Percentiles rank a stretch among this genome's conserved stretches.
phyloP scores from a whole-genome alignment of 2,113 vertebrate genomes.

The Electrona antarctica region DNA sequence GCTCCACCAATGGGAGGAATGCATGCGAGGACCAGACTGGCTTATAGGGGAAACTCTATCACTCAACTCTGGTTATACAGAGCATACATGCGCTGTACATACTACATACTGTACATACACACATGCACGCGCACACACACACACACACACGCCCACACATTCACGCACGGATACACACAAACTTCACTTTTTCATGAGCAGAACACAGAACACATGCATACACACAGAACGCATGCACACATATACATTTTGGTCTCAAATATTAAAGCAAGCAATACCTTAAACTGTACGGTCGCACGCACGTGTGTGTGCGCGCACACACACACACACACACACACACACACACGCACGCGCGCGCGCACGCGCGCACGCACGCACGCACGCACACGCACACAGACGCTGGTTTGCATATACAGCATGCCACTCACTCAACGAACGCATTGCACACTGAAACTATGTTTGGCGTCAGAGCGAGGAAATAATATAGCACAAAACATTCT shows the following conservation, averaged over 20 bases:
- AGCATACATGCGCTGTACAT: slow-evolving; percentile 4
- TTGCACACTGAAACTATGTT: neutral
- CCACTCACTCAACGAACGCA: slow-evolving; percentile 23
- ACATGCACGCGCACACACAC: slow-evolving; percentile 10
- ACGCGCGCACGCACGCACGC: too few relatives aligned
- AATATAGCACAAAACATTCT: slow-evolving; percentile 37
- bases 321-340: too few relatives aligned
- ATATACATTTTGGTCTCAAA: neutral
- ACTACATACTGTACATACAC: neutral
- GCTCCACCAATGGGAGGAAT: slow-evolving; percentile 69
- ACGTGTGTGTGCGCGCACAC: too few relatives aligned
- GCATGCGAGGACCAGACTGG: slow-evolving; percentile 62
- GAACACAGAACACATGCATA: neutral
- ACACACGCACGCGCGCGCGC: too few relatives aligned
- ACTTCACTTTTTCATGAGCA: too few relatives aligned
- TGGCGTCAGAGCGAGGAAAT: neutral
- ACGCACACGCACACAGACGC: too few relatives aligned
- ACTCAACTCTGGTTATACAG: slow-evolving; percentile 52
- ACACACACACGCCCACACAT: neutral
- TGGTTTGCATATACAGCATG: slow-evolving; percentile 27
- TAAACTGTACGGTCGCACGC: neutral
- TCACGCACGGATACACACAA: too few relatives aligned
- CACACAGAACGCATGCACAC: neutral
- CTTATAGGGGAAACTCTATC: slow-evolving; percentile 68
- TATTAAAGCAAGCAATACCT: neutral